These are phyloP conservation scores for Pachycephala philippinensis DNA, from an alignment of 2,113 vertebrate species.

Conservation along the genomic window DNA sequence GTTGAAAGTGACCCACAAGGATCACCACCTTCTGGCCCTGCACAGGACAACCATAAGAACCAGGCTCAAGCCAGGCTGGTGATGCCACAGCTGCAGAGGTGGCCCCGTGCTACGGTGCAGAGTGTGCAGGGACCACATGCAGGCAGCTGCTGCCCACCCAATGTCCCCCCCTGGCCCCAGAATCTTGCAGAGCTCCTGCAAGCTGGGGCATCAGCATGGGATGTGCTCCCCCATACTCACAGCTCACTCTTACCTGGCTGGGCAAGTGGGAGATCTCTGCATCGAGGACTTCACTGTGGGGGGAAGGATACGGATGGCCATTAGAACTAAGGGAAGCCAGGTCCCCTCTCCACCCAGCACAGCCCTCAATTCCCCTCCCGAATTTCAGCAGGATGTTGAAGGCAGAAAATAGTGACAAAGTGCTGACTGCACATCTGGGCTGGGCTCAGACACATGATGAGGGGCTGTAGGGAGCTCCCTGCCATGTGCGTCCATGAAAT, in stretches of 20 bases:
- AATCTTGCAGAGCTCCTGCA: not conserved
- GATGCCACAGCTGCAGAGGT: not conserved
- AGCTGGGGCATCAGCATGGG: fast-evolving
- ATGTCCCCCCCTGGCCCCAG: fast-evolving
- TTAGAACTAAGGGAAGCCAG: not conserved
- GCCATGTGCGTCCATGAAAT: fast-evolving
- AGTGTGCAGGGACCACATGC: fast-evolving
- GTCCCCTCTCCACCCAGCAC: not conserved
- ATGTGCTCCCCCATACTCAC: not conserved
- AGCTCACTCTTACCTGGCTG: not conserved
- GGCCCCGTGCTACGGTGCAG: fast-evolving
- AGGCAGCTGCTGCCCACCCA: not conserved
- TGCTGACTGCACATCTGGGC: fast-evolving
- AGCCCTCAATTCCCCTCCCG: fast-evolving
- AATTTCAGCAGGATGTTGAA: not conserved
- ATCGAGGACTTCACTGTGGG: not conserved
- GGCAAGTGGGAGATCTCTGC: not conserved
- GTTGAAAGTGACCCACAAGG: not conserved
- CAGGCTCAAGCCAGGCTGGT: not conserved
- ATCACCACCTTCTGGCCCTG: not conserved
- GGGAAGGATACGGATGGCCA: not conserved
- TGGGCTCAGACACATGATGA: fast-evolving
- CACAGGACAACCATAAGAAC: not conserved
- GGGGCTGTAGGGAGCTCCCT: not conserved
- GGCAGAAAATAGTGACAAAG: not conserved